Conservation (phyloP, 2,888 invertebrate genomes). For the Acleris cristana region DNA sequence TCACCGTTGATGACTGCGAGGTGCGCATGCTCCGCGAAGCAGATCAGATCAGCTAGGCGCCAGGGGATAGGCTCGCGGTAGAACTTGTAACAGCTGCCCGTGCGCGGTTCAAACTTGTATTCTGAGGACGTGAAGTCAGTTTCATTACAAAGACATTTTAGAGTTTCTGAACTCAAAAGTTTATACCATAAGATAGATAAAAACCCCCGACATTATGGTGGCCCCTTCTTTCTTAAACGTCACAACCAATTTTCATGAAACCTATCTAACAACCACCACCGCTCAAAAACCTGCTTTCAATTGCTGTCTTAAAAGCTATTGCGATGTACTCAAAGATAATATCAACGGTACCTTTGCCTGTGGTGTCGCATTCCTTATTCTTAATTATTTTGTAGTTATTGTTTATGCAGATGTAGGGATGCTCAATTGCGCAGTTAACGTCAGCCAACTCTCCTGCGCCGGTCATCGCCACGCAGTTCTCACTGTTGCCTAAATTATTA, state of each 20-base stretch:
- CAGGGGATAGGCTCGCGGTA: slow-evolving; percentile 14
- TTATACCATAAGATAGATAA: too few species aligned
- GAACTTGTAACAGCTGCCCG: slow-evolving; percentile 35
- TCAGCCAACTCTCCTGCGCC: slow-evolving; percentile 1
- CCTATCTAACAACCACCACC: too few species aligned
- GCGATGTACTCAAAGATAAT: too few species aligned
- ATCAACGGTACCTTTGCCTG: not conserved
- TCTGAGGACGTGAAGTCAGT: slow-evolving; percentile 3
- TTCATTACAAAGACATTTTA: too few species aligned
- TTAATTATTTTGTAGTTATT: slow-evolving; percentile 4
- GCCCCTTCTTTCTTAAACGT: too few species aligned
- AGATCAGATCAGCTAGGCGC: slow-evolving; percentile 14
- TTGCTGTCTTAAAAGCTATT: too few species aligned
- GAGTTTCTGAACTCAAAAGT: too few species aligned
- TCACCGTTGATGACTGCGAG: slow-evolving; percentile 31
- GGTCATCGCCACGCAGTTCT: slow-evolving; percentile 17
- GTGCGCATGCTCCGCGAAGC: slow-evolving; percentile 20
- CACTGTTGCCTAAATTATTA: slow-evolving; percentile 5
- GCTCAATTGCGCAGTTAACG: slow-evolving; percentile 2
- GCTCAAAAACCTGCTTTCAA: too few species aligned
- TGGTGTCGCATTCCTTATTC: slow-evolving; percentile 22
- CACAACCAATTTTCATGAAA: too few species aligned
- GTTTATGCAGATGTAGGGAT: slow-evolving; percentile 22
- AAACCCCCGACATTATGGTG: too few species aligned
- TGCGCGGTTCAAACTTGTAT: slow-evolving; percentile 14